Conservation (phyloP, 2,113 vertebrate genomes). For the Zosterops japonicus region DNA sequence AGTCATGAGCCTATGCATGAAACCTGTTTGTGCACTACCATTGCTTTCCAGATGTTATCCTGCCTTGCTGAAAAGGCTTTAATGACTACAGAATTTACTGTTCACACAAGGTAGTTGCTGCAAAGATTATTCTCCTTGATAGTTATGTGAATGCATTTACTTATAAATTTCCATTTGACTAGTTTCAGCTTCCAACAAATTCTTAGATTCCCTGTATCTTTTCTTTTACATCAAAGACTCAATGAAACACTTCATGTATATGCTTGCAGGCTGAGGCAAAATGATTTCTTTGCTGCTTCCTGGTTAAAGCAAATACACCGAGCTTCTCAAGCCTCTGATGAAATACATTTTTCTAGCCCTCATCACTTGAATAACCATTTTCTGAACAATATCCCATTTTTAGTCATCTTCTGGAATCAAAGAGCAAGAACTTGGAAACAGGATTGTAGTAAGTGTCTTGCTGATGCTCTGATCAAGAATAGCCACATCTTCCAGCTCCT, state of each 20-base stretch:
- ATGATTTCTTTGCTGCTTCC: neutral
- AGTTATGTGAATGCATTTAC: neutral
- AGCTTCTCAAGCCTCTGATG: neutral
- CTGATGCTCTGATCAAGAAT: neutral
- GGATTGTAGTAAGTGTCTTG: neutral
- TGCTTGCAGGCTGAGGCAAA: neutral
- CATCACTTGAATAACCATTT: neutral
- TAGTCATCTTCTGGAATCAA: neutral
- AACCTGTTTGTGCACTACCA: neutral
- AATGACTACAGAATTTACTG: neutral
- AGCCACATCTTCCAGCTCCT: neutral
- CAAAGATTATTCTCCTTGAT: neutral
- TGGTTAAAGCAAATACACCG: neutral
- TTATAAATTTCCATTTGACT: neutral
- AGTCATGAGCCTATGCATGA: neutral
- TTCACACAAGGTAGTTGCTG: neutral
- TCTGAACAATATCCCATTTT: neutral
- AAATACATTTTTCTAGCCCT: neutral
- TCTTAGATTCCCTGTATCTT: neutral
- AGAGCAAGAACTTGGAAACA: neutral
- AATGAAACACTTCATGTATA: neutral
- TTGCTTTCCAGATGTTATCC: neutral
- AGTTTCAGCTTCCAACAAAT: neutral
- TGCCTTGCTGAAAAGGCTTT: neutral
- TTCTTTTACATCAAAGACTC: neutral